These are phyloP conservation scores for Syrphus vitripennis DNA, from an alignment of 2,888 invertebrate genomes.

Conservation along the genomic window DNA sequence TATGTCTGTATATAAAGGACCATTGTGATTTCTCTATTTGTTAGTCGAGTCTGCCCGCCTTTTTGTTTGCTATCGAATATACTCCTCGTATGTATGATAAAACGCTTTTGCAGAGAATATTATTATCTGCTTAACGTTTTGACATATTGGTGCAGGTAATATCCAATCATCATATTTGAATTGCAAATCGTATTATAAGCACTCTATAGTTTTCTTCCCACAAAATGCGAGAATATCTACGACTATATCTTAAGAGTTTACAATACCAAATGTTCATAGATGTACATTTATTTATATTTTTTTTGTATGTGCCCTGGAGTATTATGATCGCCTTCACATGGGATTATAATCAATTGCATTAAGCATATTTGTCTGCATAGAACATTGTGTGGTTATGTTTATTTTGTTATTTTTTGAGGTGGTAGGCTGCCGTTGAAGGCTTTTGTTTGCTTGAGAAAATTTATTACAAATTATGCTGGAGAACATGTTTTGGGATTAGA, in stretches of 20 bases:
- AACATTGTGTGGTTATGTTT: neutral
- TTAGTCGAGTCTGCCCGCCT: conserved; percentile 32
- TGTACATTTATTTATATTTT: neutral
- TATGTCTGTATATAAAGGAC: neutral
- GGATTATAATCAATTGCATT: conserved; percentile 54
- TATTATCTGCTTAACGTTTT: conserved; percentile 62
- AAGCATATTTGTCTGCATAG: neutral
- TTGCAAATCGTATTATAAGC: conserved; percentile 64
- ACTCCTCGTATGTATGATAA: neutral
- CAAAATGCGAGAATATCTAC: conserved; percentile 29
- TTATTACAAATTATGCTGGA: too few species aligned
- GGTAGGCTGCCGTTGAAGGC: neutral
- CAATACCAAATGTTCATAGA: neutral
- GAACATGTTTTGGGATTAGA: too few species aligned
- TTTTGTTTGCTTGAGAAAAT: neutral
- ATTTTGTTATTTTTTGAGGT: neutral
- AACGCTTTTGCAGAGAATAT: conserved; percentile 12
- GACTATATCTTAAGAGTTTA: neutral
- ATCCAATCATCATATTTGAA: conserved; percentile 71
- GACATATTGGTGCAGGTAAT: conserved; percentile 68
- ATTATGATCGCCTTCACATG: conserved; percentile 52
- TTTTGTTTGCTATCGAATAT: conserved; percentile 18
- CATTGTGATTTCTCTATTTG: conserved; percentile 37
- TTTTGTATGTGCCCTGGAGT: conserved; percentile 33
- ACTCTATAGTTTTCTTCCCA: conserved; percentile 49